Base-by-base conservation (phyloP, 1,140 invertebrate species). In the Dinothrombium tinctorium region DNA sequence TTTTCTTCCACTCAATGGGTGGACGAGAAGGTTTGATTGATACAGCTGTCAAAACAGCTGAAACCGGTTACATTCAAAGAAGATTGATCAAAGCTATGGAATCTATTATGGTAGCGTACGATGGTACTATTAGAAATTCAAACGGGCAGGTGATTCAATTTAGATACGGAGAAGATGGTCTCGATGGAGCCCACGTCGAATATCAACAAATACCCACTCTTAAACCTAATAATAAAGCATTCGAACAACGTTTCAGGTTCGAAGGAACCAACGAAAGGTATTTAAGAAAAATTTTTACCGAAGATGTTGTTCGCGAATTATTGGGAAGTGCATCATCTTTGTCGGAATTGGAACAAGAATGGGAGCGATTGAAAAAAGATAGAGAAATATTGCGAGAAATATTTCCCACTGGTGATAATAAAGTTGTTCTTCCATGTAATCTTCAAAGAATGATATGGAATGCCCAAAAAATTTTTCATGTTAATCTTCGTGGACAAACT, bases 1-100 rank as follows among this genome's bases (percentile, higher is more conserved):
- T 99, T 57, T 99, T 84, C 64, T 99, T 99, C 58, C 94, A 99
- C 63, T 90, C 94, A 52, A 99, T 99, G 94, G 94, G 92, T 59
- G 94, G 94, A 63, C 73, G 94, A 59, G 94, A 99, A 68, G 94
- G 94, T 80, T 65, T 99, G 23, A 87, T 98, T 0, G 92, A 99
- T 63, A 98, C 92, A 0, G 92, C 92, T 22, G 92, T 99, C 0
- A 98, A 99, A 63, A 99, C 92, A 12, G 92, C 92, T 0, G 92
- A 99, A 62, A 99, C 92, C 29, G 83, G 83, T 31, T 99, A 99
- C 59, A 83, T 99, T 74, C 92, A 99, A 62, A 61, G 92, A 35
- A 64, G 92, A 53, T 65, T 98, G 20, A 99, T 99, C 59, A 99
- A 99, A 63, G 94, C 94, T 74, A 99, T 99, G 94, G 94, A 99